Percentiles rank a stretch among this genome's conserved stretches.
These are phyloP conservation scores for Scaptomyza montana DNA, from an alignment of 1,140 invertebrate genomes.

Conservation along the genomic window DNA sequence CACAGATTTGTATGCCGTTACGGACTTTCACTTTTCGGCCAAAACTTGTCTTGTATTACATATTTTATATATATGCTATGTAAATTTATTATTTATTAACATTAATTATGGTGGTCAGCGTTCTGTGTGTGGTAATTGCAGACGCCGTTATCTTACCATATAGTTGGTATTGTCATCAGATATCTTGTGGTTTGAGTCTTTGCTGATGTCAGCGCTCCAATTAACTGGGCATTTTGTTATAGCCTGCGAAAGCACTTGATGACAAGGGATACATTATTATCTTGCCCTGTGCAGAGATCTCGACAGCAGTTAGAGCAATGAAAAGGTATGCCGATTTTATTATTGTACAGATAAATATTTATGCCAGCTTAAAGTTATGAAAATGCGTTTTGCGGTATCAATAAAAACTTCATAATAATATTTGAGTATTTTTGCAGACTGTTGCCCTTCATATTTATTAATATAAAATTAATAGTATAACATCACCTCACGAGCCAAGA, in stretches of 20 bases:
- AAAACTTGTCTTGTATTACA: constrained; percentile 63
- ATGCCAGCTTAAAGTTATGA: too few species aligned
- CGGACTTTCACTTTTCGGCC: constrained; percentile 61
- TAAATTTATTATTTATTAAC: constrained; percentile 81
- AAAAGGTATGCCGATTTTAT: constrained; percentile 6
- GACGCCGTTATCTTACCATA: constrained; percentile 25
- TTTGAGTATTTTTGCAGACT: too few species aligned
- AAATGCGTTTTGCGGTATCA: too few species aligned
- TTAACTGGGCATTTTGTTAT: constrained; percentile 65
- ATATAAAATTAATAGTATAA: too few species aligned
- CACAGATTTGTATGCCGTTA: constrained; percentile 73
- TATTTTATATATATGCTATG: constrained; percentile 54
- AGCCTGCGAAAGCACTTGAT: constrained; percentile 3
- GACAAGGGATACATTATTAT: constrained; percentile 11
- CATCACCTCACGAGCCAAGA: neutral
- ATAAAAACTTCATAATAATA: too few species aligned
- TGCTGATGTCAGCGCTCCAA: constrained; percentile 74
- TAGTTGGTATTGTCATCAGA: constrained; percentile 58
- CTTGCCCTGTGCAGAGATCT: neutral
- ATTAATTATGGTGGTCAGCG: constrained; percentile 74
- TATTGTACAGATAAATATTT: too few species aligned
- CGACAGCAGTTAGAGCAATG: neutral
- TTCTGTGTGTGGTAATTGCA: constrained; percentile 60
- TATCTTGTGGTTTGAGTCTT: constrained; percentile 40
- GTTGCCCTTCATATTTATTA: too few species aligned